These are phyloP conservation scores for Ectobius pallidus DNA, from an alignment of 2,888 invertebrate species.

Conservation along the genomic window DNA sequence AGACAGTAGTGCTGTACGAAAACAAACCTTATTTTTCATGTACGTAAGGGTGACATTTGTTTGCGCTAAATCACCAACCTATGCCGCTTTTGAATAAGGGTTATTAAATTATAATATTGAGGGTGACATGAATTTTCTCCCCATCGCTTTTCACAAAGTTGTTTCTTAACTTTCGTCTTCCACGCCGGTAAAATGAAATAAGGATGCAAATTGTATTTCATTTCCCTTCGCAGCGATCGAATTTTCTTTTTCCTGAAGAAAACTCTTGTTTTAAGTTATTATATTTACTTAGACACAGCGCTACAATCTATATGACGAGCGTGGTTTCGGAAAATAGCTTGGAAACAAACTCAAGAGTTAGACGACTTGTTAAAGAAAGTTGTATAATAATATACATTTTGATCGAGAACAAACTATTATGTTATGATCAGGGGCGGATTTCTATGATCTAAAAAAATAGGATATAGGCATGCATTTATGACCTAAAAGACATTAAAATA, in stretches of 20 bases:
- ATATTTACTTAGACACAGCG: neutral
- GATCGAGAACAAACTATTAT: too few species aligned
- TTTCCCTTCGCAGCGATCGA: neutral
- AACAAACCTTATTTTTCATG: neutral
- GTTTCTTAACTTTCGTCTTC: neutral
- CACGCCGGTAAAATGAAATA: neutral
- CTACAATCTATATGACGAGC: too few species aligned
- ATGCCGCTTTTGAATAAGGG: neutral
- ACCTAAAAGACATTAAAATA: too few species aligned
- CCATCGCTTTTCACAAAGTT: neutral
- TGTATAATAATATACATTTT: too few species aligned
- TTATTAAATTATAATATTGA: neutral
- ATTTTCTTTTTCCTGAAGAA: neutral
- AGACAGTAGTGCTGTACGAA: too few species aligned
- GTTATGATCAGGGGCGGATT: too few species aligned
- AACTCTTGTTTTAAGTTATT: neutral
- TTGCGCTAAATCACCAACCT: neutral
- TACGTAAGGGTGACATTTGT: neutral
- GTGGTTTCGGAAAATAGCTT: too few species aligned
- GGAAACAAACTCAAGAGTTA: too few species aligned
- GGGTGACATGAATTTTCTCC: neutral
- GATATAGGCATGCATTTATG: too few species aligned
- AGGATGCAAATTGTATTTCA: slow-evolving; percentile 5
- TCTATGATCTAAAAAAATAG: too few species aligned
- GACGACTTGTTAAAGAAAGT: too few species aligned